Conservation (phyloP, 1,140 invertebrate genomes). For the Forficula auricularia region DNA sequence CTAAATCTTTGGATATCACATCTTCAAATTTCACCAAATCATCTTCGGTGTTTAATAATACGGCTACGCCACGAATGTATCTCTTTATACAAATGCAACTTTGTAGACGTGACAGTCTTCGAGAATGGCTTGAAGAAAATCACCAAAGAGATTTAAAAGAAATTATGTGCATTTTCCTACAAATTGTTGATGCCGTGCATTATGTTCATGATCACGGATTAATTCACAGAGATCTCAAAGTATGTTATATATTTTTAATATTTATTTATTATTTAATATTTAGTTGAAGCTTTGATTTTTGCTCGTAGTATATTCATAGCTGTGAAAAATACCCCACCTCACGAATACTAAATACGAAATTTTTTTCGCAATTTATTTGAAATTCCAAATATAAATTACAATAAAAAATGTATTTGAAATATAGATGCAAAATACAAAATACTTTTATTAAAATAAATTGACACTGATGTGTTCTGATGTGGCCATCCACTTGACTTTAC, state of each 20-base stretch:
- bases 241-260: slow-evolving; percentile 22
- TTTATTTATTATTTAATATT: slow-evolving; percentile 1
- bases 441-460: too few relatives aligned
- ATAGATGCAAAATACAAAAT: too few relatives aligned
- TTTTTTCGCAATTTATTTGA: too few relatives aligned
- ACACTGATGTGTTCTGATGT: too few relatives aligned
- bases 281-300: not conserved
- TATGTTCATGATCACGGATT: slow-evolving; percentile 82
- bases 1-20: too few relatives aligned
- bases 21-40: too few relatives aligned
- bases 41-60: not conserved
- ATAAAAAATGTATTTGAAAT: too few relatives aligned
- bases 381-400: too few relatives aligned
- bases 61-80: slow-evolving; percentile 37
- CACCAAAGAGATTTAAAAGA: slow-evolving; percentile 25
- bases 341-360: too few relatives aligned
- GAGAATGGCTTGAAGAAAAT: slow-evolving; percentile 65
- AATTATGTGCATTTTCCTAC: slow-evolving; percentile 65
- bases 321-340: too few relatives aligned
- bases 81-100: slow-evolving; percentile 96
- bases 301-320: too few relatives aligned
- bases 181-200: slow-evolving; percentile 85
- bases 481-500: too few relatives aligned
- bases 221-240: slow-evolving; percentile 89
- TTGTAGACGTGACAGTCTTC: slow-evolving; percentile 70